Conservation (phyloP, 2,888 invertebrate species). For the Drosophila meridiana region DNA sequence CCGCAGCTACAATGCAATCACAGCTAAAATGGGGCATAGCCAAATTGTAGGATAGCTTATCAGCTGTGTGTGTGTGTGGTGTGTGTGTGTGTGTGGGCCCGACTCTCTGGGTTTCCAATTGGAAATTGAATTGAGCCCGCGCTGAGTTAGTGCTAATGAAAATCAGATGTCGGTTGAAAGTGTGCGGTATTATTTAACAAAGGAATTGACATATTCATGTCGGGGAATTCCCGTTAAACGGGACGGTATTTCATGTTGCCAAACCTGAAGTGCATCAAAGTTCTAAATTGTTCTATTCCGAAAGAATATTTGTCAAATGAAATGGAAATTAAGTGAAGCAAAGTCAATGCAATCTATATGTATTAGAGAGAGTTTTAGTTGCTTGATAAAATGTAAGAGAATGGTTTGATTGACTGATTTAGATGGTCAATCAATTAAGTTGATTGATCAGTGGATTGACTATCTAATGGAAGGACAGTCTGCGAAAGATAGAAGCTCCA, state of each 20-base stretch:
- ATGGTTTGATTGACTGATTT: neutral
- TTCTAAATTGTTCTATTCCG: neutral
- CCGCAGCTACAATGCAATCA: constrained; percentile 63
- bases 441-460: neutral
- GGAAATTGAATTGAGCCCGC: constrained; percentile 39
- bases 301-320: neutral
- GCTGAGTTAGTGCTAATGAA: constrained; percentile 42
- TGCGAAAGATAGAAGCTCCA: neutral
- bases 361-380: neutral
- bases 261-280: neutral
- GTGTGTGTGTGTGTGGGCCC: constrained; percentile 11
- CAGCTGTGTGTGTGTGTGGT: constrained; percentile 15
- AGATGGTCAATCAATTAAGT: neutral
- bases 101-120: constrained; percentile 36
- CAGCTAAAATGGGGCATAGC: constrained; percentile 53
- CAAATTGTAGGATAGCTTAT: constrained; percentile 63
- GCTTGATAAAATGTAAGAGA: neutral
- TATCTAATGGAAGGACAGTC: neutral
- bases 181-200: constrained; percentile 13
- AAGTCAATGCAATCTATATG: neutral
- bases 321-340: neutral
- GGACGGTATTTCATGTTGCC: neutral
- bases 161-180: constrained; percentile 14
- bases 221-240: neutral
- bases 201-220: constrained; percentile 14